Conservation (phyloP, 2,113 vertebrate species). For the Macrotis lagotis region DNA sequence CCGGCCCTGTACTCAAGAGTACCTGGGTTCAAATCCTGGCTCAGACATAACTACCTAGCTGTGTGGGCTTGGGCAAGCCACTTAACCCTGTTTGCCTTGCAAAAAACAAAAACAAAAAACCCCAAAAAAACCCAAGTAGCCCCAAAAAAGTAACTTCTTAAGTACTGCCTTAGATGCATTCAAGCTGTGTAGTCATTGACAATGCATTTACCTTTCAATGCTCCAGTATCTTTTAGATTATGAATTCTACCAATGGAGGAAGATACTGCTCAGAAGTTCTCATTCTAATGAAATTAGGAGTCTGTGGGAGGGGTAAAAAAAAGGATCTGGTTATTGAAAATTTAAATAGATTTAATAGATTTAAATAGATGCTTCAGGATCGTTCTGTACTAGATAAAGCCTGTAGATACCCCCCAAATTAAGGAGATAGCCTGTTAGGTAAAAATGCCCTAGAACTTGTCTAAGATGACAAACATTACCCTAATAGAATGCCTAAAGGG, state of each 20-base stretch:
- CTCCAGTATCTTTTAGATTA: not conserved
- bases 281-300: not conserved
- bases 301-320: not conserved
- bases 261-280: not conserved
- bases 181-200: not conserved
- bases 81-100: no score
- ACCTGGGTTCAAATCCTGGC: no score
- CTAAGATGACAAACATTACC: not conserved
- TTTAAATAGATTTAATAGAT: no score
- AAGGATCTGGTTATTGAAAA: not conserved
- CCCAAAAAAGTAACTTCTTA: no score
- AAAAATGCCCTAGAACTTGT: not conserved
- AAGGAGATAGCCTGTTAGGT: not conserved
- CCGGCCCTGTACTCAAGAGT: no score
- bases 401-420: not conserved
- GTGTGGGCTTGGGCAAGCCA: no score
- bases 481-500: not conserved
- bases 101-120: no score
- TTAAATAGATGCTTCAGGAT: not conserved
- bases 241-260: not conserved
- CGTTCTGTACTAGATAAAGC: not conserved
- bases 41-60: no score
- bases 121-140: no score
- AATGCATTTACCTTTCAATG: not conserved
- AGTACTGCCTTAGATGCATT: not conserved